Percentiles rank a stretch among this genome's conserved stretches.
Evolutionary conservation across 1,140 invertebrate species (phyloP).

Genomic region (Drosophila prosaltans): DNA sequence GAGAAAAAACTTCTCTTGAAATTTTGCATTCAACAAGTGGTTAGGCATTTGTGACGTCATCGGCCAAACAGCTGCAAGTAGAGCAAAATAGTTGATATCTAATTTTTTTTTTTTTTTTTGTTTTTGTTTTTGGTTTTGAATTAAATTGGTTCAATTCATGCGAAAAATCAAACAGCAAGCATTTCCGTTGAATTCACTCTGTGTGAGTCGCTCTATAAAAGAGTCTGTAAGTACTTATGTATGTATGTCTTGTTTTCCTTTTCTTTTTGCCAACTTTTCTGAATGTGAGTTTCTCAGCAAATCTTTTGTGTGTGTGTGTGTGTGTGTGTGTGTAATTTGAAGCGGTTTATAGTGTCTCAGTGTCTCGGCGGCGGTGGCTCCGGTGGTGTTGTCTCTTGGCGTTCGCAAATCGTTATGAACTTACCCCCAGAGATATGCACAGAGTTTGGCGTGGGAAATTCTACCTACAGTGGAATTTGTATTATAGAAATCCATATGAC

Average conservation of each 20-base stretch:
- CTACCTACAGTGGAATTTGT: background rate
- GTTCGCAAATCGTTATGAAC: constrained; percentile 74
- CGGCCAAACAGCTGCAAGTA: constrained; percentile 34
- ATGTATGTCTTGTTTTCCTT: background rate
- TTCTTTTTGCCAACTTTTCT: background rate
- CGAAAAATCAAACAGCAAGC: constrained; percentile 64
- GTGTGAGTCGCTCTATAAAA: constrained; percentile 7
- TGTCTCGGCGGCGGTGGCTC: too few species aligned
- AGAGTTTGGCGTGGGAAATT: constrained; percentile 10
- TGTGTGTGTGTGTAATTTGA: constrained; percentile 63
- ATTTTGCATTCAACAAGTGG: constrained; percentile 55
- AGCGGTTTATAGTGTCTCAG: constrained; percentile 34
- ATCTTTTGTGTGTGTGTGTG: constrained; percentile 64
- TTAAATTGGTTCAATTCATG: constrained; percentile 38
- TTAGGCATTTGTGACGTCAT: constrained; percentile 54
- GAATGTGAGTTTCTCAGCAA: constrained; percentile 66
- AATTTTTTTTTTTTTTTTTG: constrained; percentile 2
- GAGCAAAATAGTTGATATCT: constrained; percentile 22
- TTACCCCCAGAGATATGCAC: constrained; percentile 28
- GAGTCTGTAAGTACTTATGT: constrained; percentile 23
- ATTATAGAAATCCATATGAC: background rate
- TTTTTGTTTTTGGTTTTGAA: too few species aligned
- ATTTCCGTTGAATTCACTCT: constrained; percentile 53
- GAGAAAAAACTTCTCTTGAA: constrained; percentile 27
- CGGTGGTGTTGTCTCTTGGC: constrained; percentile 42